A percentile compares a stretch with the other conserved stretches of the same genome.
phyloP scores from a whole-genome alignment of 2,888 invertebrate species.

The Trileptium ribeirensis region DNA sequence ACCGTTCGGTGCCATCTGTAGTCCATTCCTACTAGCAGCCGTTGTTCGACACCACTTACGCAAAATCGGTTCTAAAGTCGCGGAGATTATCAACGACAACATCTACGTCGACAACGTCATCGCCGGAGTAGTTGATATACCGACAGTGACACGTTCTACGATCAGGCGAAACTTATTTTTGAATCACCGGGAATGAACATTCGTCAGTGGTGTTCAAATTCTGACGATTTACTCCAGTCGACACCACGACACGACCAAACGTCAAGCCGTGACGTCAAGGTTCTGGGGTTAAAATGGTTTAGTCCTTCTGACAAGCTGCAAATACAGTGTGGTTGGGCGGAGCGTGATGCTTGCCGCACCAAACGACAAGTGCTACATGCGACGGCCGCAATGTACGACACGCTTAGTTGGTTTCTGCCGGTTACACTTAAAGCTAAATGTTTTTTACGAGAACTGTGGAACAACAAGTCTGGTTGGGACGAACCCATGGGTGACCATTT shows the following conservation, averaged over 20 bases:
- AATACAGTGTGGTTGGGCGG: not conserved
- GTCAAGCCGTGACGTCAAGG: not conserved
- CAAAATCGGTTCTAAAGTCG: not conserved
- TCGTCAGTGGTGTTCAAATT: too few relatives aligned
- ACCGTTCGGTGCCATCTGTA: slow-evolving; percentile 33
- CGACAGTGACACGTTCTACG: not conserved
- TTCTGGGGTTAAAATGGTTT: not conserved
- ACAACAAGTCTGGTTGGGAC: slow-evolving; percentile 14
- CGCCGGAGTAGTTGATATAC: not conserved
- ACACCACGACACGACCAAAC: too few relatives aligned
- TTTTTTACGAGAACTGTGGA: slow-evolving; percentile 19
- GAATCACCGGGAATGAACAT: not conserved
- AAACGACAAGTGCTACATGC: not conserved
- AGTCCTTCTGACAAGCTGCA: not conserved
- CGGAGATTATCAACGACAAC: not conserved
- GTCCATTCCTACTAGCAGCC: slow-evolving; percentile 32
- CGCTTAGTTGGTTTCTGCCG: slow-evolving; percentile 32
- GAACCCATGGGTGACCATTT: not conserved
- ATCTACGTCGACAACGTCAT: not conserved
- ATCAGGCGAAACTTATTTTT: not conserved
- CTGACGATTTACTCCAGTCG: too few relatives aligned
- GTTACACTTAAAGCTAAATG: slow-evolving; percentile 29
- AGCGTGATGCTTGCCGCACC: not conserved
- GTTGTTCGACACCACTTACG: slow-evolving; percentile 27
- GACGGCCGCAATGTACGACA: slow-evolving; percentile 29